Percentiles rank a stretch among this genome's conserved stretches.
phyloP scores from a whole-genome alignment of 2,888 invertebrate genomes.

The Tetragonula carbonaria region DNA sequence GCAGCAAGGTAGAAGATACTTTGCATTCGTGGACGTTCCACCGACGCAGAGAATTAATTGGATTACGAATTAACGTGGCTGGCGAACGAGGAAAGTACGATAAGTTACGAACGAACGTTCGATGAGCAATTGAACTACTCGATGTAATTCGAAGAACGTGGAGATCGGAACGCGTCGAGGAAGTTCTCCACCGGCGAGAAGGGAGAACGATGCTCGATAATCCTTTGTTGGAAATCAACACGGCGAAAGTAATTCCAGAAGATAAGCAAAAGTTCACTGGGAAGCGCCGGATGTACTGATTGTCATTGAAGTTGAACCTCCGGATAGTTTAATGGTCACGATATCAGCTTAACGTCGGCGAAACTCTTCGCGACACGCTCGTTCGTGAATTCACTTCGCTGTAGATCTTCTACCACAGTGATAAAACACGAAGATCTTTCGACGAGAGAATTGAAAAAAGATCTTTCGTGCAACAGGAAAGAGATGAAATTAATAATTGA shows the following conservation, averaged over 20 bases:
- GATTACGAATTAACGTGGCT: not conserved
- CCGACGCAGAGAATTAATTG: not conserved
- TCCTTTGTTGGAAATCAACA: slow-evolving; percentile 27
- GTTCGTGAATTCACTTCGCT: not conserved
- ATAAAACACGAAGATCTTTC: not conserved
- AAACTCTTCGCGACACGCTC: not conserved
- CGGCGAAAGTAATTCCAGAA: slow-evolving; percentile 36
- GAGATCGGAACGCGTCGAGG: not conserved
- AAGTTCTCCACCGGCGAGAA: slow-evolving; percentile 10
- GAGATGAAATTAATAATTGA: no score
- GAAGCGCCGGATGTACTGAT: slow-evolving; percentile 22
- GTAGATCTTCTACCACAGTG: not conserved
- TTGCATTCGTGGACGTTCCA: not conserved
- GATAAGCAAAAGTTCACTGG: slow-evolving; percentile 33
- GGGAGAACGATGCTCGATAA: slow-evolving; percentile 7
- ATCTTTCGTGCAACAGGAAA: not conserved
- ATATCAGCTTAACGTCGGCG: slow-evolving; percentile 1
- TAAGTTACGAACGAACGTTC: not conserved
- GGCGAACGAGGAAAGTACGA: not conserved
- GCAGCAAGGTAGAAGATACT: not conserved
- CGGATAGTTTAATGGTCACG: slow-evolving; percentile 9
- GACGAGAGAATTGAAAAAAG: not conserved
- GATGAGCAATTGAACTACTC: not conserved
- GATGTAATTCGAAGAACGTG: slow-evolving; percentile 33
- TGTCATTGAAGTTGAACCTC: slow-evolving; percentile 36